A percentile compares a stretch with the other conserved stretches of the same genome.
These are phyloP conservation scores for Leptura quadrifasciata DNA, from an alignment of 2,888 invertebrate genomes.

Conservation along the genomic window DNA sequence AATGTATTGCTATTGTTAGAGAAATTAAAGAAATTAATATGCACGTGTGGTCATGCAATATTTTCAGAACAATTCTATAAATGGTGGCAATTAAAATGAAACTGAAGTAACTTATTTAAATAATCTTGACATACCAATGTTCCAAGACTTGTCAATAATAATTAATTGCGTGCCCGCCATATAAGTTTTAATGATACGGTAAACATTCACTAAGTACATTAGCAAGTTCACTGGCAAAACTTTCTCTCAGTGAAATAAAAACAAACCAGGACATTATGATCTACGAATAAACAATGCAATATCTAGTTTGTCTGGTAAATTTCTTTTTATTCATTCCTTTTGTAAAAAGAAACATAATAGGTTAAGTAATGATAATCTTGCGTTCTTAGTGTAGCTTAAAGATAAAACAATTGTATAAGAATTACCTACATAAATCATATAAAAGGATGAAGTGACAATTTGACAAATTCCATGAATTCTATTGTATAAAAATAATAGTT, in stretches of 20 bases:
- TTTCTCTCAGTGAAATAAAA: conserved; percentile 49
- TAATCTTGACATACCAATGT: conserved; percentile 4
- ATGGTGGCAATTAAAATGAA: conserved; percentile 21
- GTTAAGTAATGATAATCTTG: not conserved
- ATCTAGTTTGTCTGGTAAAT: not conserved
- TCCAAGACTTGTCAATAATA: conserved; percentile 15
- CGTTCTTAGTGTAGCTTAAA: not conserved
- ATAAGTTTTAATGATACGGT: conserved; percentile 52
- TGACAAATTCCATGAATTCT: no score
- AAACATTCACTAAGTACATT: conserved; percentile 51
- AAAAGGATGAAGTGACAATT: no score
- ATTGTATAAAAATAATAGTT: no score
- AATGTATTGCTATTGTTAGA: not conserved
- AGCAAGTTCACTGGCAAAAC: conserved; percentile 57
- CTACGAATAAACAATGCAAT: conserved; percentile 7
- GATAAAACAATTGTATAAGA: no score
- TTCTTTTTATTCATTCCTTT: not conserved
- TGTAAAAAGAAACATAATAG: not conserved
- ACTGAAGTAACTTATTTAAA: not conserved
- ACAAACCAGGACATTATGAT: conserved; percentile 26
- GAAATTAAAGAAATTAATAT: conserved; percentile 1
- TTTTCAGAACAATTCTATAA: not conserved
- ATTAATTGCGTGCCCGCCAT: conserved; percentile 42
- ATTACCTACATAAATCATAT: no score
- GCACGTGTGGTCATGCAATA: not conserved